Evolutionary conservation across 2,113 vertebrate species (phyloP), one percentile per base, ranked within the genome.

Genomic region (Cyprinodon variegatus): DNA sequence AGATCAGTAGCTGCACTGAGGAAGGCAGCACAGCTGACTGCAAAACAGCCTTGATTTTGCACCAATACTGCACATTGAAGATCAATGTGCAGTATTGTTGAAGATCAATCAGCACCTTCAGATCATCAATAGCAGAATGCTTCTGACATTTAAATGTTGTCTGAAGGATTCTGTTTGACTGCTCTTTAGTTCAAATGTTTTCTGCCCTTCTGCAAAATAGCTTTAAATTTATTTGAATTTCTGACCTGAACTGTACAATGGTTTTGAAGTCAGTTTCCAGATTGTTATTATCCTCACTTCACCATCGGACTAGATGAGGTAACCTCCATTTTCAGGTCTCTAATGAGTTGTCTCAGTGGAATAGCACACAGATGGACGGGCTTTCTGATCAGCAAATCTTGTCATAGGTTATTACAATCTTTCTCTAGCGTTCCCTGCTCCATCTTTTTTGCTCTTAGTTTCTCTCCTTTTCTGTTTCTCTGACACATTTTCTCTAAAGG

Each of bases 281-380:
- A 86, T 86, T 29, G 29, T 29, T 81, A 84, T 86, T 84, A 82
- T 77, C 67, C 70, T 64, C 67, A 38, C 78, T 86, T 79, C 70
- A 69, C 81, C 85, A 84, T 82, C 81, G 83, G 77, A 70, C 77
- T 77, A 84, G 68, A 72, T 83, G 64, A 76, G 69, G 77, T 71
- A 70, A 81, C 78, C 78, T 74, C 79, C 74, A 74, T 86, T 85
- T 77, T 40, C 17, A 75, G 61, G 59, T 57, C 72, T 88, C 82
- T 88, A 88, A 91, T 89, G 88, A 88, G 78, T 48, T 80, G 76
- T 80, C 83, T 78, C 36, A 38, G 53, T 63, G 68, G 63, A 88
- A 76, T 50, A 63, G 11, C 50, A 48, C 13, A 61, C 69, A 67
- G 45, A 70, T 37, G 38, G 38, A 81, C 3, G 3, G 64, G 6